Conservation (phyloP, 2,888 invertebrate genomes). For the Argyresthia albistria region DNA sequence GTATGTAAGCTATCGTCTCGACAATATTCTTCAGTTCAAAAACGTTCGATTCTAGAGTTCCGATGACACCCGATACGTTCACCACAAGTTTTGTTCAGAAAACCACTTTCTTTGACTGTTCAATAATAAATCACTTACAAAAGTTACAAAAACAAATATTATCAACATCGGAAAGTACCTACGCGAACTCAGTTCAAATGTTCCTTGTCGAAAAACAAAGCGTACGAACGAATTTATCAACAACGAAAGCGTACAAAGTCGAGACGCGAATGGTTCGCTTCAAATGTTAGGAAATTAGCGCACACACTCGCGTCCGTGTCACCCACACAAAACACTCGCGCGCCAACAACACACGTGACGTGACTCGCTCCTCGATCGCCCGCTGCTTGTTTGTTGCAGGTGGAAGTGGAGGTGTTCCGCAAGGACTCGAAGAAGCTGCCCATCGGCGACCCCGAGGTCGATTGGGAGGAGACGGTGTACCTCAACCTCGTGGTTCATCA, state of each 20-base stretch:
- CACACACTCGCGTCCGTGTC: no score
- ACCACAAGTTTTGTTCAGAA: neutral
- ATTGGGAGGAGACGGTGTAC: conserved; percentile 99
- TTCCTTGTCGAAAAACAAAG: conserved; percentile 34
- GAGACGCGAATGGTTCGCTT: conserved; percentile 25
- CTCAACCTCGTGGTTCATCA: conserved; percentile 98
- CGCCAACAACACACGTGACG: neutral
- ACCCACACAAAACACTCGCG: no score
- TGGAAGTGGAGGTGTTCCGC: conserved; percentile 96
- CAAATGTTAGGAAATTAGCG: conserved; percentile 14
- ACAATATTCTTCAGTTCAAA: conserved; percentile 28
- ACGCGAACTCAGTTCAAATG: conserved; percentile 17
- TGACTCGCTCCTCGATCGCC: neutral
- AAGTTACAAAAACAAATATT: neutral
- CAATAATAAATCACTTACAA: neutral
- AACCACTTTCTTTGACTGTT: neutral
- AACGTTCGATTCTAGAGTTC: conserved; percentile 7
- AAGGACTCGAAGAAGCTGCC: conserved; percentile 97
- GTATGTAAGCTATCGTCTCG: conserved; percentile 42
- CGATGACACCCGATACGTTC: conserved; percentile 5
- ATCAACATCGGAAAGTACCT: neutral
- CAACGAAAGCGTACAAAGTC: conserved; percentile 48
- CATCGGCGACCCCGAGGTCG: conserved; percentile 95
- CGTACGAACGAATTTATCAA: conserved; percentile 40
- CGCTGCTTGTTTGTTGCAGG: conserved; percentile 67